A percentile compares a stretch with the other conserved stretches of the same genome.
phyloP scores from a whole-genome alignment of 2,888 invertebrate species.

The Drosophila mimetica region DNA sequence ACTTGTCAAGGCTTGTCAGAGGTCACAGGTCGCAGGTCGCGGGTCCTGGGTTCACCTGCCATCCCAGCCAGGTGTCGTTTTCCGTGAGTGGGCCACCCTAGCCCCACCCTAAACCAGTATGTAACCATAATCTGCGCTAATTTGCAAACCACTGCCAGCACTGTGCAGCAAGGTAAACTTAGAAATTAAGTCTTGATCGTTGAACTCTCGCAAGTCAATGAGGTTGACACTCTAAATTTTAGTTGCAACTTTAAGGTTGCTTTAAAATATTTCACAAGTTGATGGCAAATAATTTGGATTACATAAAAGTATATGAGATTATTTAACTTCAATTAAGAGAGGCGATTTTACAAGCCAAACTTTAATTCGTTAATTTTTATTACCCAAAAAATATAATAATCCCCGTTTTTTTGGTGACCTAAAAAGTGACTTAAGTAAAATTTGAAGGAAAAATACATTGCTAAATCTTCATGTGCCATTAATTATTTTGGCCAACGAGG shows the following conservation, averaged over 20 bases:
- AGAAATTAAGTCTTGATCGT: too few relatives aligned
- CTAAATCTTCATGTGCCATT: not conserved
- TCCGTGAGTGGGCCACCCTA: not conserved
- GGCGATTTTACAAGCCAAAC: too few relatives aligned
- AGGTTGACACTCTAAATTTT: too few relatives aligned
- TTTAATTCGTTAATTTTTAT: too few relatives aligned
- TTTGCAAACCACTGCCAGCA: conserved; percentile 26
- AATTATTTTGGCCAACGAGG: conserved; percentile 1
- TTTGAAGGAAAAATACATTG: not conserved
- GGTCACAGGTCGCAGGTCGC: conserved; percentile 15
- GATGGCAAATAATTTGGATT: too few relatives aligned
- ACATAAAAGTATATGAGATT: too few relatives aligned
- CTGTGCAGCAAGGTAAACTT: conserved; percentile 3
- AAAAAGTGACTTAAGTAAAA: not conserved
- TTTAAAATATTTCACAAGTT: too few relatives aligned
- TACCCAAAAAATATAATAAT: too few relatives aligned
- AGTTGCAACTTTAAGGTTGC: too few relatives aligned
- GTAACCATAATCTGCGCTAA: conserved; percentile 47
- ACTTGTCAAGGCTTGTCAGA: conserved; percentile 29
- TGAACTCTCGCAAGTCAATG: too few relatives aligned
- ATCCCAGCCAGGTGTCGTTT: conserved; percentile 41
- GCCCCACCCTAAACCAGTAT: conserved; percentile 1
- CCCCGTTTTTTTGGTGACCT: not conserved
- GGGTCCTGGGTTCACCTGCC: conserved; percentile 5
- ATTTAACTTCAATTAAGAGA: too few relatives aligned